Evolutionary conservation across 1,140 invertebrate genomes (phyloP).

Genomic region (Tetragnatha versicolor): DNA sequence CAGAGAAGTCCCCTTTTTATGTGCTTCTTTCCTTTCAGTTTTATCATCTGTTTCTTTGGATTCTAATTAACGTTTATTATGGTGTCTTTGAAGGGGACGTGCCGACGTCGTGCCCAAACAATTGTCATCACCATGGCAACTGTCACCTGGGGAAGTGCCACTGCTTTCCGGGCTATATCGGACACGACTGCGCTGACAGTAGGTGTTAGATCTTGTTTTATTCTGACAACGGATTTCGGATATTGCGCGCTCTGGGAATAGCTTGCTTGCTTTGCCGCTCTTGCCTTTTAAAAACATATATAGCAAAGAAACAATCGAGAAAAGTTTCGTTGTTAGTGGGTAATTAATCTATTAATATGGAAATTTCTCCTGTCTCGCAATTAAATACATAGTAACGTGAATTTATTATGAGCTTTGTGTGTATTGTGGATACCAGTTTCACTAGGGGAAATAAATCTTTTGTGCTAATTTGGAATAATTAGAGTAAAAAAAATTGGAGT

Average conservation of each 20-base stretch:
- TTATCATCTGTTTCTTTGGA: slow-evolving; percentile 47
- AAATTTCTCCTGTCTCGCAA: too few relatives aligned
- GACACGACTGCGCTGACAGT: slow-evolving; percentile 96
- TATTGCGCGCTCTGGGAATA: background rate
- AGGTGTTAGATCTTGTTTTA: slow-evolving; percentile 64
- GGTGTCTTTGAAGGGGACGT: slow-evolving; percentile 73
- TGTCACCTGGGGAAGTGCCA: slow-evolving; percentile 94
- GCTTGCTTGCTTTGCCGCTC: too few relatives aligned
- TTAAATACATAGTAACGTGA: too few relatives aligned
- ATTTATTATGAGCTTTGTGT: too few relatives aligned
- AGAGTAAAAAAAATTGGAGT: too few relatives aligned
- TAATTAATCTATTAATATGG: too few relatives aligned
- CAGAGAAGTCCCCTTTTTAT: slow-evolving; percentile 31
- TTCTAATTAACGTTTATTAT: slow-evolving; percentile 53
- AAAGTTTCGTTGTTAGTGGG: too few relatives aligned
- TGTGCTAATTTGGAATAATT: too few relatives aligned
- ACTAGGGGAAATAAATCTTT: too few relatives aligned
- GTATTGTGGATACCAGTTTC: too few relatives aligned
- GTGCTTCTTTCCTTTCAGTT: slow-evolving; percentile 33
- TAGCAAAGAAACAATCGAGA: background rate
- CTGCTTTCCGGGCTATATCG: slow-evolving; percentile 94
- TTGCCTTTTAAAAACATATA: too few relatives aligned
- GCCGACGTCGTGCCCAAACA: slow-evolving; percentile 93
- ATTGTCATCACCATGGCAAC: slow-evolving; percentile 95
- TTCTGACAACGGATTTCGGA: background rate